Base-by-base conservation (phyloP, 2,113 vertebrate species). In the Nycticorax nycticorax region DNA sequence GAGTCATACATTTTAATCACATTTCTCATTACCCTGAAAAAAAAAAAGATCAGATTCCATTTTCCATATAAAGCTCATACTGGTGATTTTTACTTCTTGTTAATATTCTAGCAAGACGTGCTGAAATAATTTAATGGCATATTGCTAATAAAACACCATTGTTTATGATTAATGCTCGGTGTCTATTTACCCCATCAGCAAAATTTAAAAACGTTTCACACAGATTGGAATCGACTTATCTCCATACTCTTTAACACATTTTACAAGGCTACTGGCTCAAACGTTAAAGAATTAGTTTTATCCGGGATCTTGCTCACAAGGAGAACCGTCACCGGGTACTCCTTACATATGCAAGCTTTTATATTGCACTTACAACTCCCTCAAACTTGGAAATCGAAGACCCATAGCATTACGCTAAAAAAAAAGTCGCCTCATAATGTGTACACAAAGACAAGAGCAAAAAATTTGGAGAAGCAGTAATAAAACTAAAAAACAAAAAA, bases 1-100 rank as follows among this genome's bases (percentile, higher is more conserved):
- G 97, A 98, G 92, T 98, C 98, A 98, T 98, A 97, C 98, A 98
- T 98, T 98, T 98, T 98, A 98, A 98, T 98, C 97, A 98, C 94
- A 98, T 98, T 98, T 98, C 97, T 98, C 98, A 98, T 98, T 98
- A 98, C 89, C 55, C 97, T 88, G 93, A 72, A 96, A 98, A 95
- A 78, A 97, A 97, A 97, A 95, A 73, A 45, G 39, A 96, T 98
- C 97, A 81, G 89, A 87, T 98, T 97, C 97, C 96, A 86, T 96
- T 97, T 98, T 95, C 92, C 88, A 91, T 64, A 96, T 89, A 97
- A 98, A 97, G 96, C 94, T 96, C 97, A 96, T 96, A 97, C 71
- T 91, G 93, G 95, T 96, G 97, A 95, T 96, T 96, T 93, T 96
- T 89, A 85, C 72, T 77, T 95, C 94, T 95, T 95, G 92, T 97